Conservation (phyloP, 2,113 vertebrate species). For the Oryzias javanicus region DNA sequence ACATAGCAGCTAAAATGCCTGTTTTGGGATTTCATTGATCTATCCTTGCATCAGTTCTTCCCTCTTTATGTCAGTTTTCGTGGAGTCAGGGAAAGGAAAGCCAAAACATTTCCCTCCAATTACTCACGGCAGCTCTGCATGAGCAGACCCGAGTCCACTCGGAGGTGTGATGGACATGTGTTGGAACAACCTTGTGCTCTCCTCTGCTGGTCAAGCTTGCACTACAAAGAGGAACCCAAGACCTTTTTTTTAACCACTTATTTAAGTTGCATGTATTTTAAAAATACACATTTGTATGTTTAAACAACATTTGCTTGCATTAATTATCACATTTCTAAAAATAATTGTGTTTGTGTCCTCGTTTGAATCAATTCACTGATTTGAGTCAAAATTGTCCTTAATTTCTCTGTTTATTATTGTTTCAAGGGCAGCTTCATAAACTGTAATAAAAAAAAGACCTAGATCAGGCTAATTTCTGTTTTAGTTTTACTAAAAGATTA, state of each 20-base stretch:
- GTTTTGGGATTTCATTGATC: slow-evolving; percentile 7
- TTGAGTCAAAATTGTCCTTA: neutral
- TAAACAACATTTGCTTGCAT: too few species aligned
- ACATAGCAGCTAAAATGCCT: neutral
- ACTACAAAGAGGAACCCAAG: neutral
- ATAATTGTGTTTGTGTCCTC: too few species aligned
- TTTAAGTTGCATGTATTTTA: too few species aligned
- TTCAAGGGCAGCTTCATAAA: neutral
- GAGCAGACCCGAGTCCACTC: slow-evolving; percentile 17
- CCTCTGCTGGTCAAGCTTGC: neutral
- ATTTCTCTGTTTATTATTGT: neutral
- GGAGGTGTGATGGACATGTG: slow-evolving; percentile 4
- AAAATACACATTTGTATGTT: too few species aligned
- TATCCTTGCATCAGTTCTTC: slow-evolving; percentile 18
- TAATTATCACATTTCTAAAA: too few species aligned
- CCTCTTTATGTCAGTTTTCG: slow-evolving; percentile 20
- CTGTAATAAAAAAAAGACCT: neutral
- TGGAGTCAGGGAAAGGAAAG: slow-evolving; percentile 14
- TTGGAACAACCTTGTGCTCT: slow-evolving; percentile 5
- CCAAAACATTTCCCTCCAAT: slow-evolving; percentile 4
- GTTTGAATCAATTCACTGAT: neutral
- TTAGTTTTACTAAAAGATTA: neutral
- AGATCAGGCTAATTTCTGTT: slow-evolving; percentile 3
- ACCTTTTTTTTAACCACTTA: neutral
- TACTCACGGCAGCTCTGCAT: slow-evolving; percentile 18